phyloP scores from a whole-genome alignment of 2,888 invertebrate genomes.

The Leptinotarsa peninsularis region DNA sequence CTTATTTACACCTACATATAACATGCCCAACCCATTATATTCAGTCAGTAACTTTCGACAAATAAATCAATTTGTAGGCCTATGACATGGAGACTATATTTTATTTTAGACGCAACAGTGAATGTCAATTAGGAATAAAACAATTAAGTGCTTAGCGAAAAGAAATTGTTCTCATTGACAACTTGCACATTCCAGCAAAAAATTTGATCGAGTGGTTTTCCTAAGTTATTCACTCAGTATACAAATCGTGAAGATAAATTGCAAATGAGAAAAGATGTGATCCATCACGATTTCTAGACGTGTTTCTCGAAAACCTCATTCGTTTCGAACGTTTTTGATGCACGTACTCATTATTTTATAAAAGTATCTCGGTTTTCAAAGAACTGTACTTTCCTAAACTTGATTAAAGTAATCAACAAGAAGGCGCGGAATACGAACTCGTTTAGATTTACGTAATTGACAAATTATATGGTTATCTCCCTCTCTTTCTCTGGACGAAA shows the following conservation, averaged over 20 bases:
- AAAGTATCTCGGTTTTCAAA: neutral
- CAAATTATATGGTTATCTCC: conserved; percentile 3
- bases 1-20: neutral
- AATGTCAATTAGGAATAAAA: neutral
- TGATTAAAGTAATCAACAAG: conserved; percentile 5
- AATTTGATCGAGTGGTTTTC: neutral
- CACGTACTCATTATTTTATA: too few relatives aligned
- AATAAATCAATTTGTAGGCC: conserved; percentile 4
- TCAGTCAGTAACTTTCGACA: neutral
- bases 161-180: neutral
- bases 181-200: neutral
- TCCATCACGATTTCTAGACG: too few relatives aligned
- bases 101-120: neutral
- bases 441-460: conserved; percentile 4
- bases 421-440: neutral
- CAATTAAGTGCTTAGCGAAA: neutral
- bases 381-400: neutral
- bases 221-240: too few relatives aligned
- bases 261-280: too few relatives aligned
- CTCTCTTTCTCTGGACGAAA: neutral
- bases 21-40: conserved; percentile 1
- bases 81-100: neutral
- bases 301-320: too few relatives aligned
- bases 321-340: too few relatives aligned
- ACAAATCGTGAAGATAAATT: too few relatives aligned